A percentile compares a stretch with the other conserved stretches of the same genome.
Evolutionary conservation across 2,888 invertebrate species (phyloP).

Genomic region (Eupithecia abbreviata): DNA sequence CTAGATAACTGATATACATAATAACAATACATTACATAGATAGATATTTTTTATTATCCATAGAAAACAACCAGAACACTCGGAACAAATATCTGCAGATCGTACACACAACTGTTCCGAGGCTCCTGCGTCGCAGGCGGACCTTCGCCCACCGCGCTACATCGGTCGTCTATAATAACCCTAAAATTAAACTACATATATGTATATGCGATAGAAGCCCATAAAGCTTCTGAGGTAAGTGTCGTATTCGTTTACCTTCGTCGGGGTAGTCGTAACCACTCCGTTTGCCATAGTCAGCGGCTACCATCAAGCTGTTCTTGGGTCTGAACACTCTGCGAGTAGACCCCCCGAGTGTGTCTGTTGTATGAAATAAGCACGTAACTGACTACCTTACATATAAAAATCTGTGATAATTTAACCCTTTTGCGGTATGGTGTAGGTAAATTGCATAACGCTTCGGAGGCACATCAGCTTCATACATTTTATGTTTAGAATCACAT

Average conservation of each 20-base stretch:
- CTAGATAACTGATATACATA: too few relatives aligned
- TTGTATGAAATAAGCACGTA: conserved; percentile 11
- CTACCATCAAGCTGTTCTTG: conserved; percentile 68
- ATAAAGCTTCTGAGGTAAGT: conserved; percentile 14
- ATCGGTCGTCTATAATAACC: not conserved
- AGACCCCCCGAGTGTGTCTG: conserved; percentile 53
- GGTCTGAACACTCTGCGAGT: conserved; percentile 66
- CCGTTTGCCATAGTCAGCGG: conserved; percentile 73
- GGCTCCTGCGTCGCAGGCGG: too few relatives aligned
- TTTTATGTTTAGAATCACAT: not conserved
- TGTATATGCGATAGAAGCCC: not conserved
- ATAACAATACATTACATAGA: too few relatives aligned
- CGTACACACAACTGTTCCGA: too few relatives aligned
- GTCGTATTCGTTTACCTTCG: conserved; percentile 65
- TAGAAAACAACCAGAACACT: too few relatives aligned
- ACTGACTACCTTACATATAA: not conserved
- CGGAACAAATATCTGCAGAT: too few relatives aligned
- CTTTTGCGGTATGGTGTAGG: not conserved
- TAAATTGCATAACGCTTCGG: not conserved
- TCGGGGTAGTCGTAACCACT: conserved; percentile 65
- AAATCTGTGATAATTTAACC: not conserved
- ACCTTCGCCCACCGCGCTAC: too few relatives aligned
- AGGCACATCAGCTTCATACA: not conserved
- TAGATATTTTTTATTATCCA: too few relatives aligned
- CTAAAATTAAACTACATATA: not conserved